These are phyloP conservation scores for Chlorocebus sabaeus DNA, from an alignment of 2,113 vertebrate species.

Conservation along the genomic window DNA sequence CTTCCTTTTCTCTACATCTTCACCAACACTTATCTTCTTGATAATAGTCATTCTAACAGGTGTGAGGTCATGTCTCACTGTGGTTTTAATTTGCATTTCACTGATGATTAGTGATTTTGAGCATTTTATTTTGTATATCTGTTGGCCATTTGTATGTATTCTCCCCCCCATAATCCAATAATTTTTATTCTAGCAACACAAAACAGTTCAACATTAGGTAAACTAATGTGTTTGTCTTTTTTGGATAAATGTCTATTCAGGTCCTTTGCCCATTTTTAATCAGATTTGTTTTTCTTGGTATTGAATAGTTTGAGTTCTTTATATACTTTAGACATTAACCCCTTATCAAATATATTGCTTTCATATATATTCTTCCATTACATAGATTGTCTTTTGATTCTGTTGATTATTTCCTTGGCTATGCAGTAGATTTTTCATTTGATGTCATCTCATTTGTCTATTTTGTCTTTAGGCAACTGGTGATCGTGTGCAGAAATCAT, in stretches of 20 bases:
- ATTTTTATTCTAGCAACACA: no score
- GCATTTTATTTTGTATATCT: background rate
- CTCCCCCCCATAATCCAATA: no score
- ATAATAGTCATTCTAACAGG: background rate
- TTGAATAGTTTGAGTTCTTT: background rate
- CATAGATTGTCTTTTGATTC: background rate
- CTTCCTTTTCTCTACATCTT: background rate
- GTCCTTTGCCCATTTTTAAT: background rate
- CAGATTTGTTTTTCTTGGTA: background rate
- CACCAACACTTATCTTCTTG: background rate
- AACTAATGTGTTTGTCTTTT: background rate
- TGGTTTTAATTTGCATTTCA: background rate
- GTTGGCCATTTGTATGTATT: background rate
- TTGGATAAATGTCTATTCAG: background rate
- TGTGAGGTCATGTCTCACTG: background rate
- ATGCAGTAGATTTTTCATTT: background rate
- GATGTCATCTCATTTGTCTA: background rate
- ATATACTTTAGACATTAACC: background rate
- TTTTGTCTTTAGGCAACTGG: background rate
- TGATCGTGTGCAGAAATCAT: background rate
- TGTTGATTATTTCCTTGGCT: background rate
- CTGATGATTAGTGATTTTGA: background rate
- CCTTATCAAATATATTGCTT: background rate
- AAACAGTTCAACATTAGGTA: no score
- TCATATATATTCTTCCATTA: background rate